Conservation (phyloP, 2,113 vertebrate genomes). For the Scomber japonicus region DNA sequence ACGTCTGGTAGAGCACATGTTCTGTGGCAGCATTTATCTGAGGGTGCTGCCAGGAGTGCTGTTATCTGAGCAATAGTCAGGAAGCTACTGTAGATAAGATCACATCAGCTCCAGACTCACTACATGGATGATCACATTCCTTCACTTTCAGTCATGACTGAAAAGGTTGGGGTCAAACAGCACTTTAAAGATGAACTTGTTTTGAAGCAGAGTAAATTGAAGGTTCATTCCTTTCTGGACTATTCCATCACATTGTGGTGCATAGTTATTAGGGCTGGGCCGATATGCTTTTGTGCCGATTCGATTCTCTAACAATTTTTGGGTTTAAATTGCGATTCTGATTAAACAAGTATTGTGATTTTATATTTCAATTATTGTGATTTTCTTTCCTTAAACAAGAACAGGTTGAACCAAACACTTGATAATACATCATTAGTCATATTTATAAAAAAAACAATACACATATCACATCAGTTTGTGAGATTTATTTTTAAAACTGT, state of each 20-base stretch:
- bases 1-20: constrained; percentile 22
- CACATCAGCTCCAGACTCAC: constrained; percentile 52
- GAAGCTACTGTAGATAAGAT: constrained; percentile 71
- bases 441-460: no score
- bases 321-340: no score
- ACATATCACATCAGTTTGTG: no score
- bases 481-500: no score
- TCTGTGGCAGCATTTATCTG: constrained; percentile 57
- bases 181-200: constrained; percentile 9
- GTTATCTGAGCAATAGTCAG: constrained; percentile 66
- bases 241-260: neutral
- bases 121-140: constrained; percentile 42
- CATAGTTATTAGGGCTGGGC: no score
- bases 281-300: no score
- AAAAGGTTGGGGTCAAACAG: constrained; percentile 9
- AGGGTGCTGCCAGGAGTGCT: constrained; percentile 41
- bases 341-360: no score
- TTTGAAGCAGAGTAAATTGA: constrained; percentile 7
- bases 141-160: constrained; percentile 50
- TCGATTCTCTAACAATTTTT: no score
- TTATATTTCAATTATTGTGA: no score
- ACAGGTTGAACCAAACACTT: no score
- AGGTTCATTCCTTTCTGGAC: neutral
- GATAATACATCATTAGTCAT: no score
- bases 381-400: no score